Evolutionary conservation across 2,888 invertebrate species (phyloP).

Genomic region (Macrosoma leucophasiata): DNA sequence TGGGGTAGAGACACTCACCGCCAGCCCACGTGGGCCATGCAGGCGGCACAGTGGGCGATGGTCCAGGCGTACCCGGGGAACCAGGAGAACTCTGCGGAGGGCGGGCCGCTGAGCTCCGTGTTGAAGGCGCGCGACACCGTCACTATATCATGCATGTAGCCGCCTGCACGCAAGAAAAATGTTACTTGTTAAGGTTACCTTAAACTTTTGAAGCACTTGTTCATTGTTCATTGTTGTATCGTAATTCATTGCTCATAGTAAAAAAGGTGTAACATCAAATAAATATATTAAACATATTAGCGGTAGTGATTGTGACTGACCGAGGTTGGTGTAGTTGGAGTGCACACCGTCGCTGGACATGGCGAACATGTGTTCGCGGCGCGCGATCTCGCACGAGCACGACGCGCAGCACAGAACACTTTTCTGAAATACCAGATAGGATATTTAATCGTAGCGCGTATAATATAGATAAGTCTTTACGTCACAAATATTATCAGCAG

Average conservation of each 20-base stretch:
- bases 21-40: conserved; percentile 60
- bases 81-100: conserved; percentile 61
- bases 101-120: conserved; percentile 37
- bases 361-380: conserved; percentile 49
- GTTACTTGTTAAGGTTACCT: not conserved
- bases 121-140: conserved; percentile 44
- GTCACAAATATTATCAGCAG: too few species aligned
- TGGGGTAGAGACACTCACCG: conserved; percentile 32
- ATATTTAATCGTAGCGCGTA: too few species aligned
- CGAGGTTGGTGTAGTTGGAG: conserved; percentile 55
- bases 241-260: too few species aligned
- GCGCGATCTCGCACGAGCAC: conserved; percentile 47
- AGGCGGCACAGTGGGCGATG: conserved; percentile 45
- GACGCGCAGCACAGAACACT: conserved; percentile 47
- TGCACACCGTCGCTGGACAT: conserved; percentile 65
- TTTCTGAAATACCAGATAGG: conserved; percentile 37
- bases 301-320: conserved; percentile 21
- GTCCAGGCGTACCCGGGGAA: conserved; percentile 70
- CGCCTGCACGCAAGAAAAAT: conserved; percentile 41
- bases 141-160: conserved; percentile 65
- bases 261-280: too few species aligned
- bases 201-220: too few species aligned
- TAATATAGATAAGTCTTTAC: too few species aligned
- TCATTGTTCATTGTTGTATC: too few species aligned
- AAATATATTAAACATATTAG: not conserved